Evolutionary conservation across 2,888 invertebrate species (phyloP).

Genomic region (Drymonia ruficornis): DNA sequence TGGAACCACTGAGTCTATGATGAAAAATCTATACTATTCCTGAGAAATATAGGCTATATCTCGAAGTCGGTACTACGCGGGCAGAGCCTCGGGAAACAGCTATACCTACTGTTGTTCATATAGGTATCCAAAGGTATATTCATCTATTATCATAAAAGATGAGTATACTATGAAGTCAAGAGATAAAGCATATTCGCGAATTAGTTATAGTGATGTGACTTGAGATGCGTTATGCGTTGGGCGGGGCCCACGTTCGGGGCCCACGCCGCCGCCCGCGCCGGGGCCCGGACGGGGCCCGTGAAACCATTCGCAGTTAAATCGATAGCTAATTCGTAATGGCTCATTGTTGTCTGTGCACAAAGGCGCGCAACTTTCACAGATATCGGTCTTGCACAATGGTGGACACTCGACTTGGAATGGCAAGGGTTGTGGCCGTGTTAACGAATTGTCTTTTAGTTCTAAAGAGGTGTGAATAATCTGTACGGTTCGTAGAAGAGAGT

Average conservation of each 20-base stretch:
- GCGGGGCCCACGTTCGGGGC: conserved; percentile 54
- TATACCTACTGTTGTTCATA: no score
- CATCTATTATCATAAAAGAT: no score
- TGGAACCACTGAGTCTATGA: no score
- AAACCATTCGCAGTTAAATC: conserved; percentile 78
- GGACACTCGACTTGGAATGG: conserved; percentile 37
- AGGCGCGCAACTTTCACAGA: conserved; percentile 76
- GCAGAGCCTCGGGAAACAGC: no score
- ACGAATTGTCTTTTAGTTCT: conserved; percentile 24
- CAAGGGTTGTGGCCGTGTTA: conserved; percentile 36
- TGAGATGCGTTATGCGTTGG: conserved; percentile 31
- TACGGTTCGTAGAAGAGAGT: conserved; percentile 8
- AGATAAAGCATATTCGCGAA: no score
- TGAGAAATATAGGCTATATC: no score
- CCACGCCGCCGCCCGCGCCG: conserved; percentile 53
- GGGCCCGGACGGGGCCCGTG: conserved; percentile 54
- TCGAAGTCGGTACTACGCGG: no score
- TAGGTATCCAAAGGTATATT: no score
- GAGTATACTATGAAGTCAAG: no score
- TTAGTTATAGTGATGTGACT: background rate
- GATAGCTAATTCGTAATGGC: conserved; percentile 80
- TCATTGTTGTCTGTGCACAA: conserved; percentile 81
- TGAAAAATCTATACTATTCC: no score
- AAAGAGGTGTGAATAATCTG: conserved; percentile 14
- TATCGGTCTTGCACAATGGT: conserved; percentile 68